Base-by-base conservation (phyloP, 2,888 invertebrate genomes). In the Pyrrhia umbra region DNA sequence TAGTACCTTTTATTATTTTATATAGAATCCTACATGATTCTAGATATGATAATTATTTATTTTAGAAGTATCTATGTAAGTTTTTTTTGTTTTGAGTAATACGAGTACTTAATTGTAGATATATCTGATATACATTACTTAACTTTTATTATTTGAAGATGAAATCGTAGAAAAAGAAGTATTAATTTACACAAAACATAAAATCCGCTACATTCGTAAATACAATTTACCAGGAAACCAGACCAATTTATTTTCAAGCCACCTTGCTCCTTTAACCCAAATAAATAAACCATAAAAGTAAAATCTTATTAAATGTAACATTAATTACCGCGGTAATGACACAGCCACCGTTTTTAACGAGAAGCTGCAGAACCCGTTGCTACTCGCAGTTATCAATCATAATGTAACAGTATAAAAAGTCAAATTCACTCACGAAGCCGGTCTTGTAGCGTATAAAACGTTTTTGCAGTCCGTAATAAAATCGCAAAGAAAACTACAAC, bases 311-410 rank as follows among this genome's bases (percentile, higher is more conserved):
- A 66, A 61, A 74, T 30, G 56, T 42, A 56, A 56, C 43, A 67
- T 61, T 76, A 79, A 77, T 77, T 68, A 63, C 39, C 43, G 10
- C 34, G 18, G 34, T 61, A 79, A 66, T 54, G 56, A 60, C 64
- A 55, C 55, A 46, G 74, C 64, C 49, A 64, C 69, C 47, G 63
- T 54, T 77, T 66, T 69, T 60, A 50, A 52, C 46, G 43, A 47
- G 21, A 61, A 13, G 61, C 58, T 70, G 65, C 57, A 60, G 47
- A 75, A 75, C 83, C 64, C 65, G 75, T 64, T 75, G 54, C 8
- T 59, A 21, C 64, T 23, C 59, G 64, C 65, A 72, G 79, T 78
- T 79, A 84, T 84, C 81, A 83, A 85, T 84, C 81, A 82, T 76
- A 34, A 34, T 34, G 34, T 34, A 61, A 49, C 50, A 34, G 52